Evolutionary conservation across 2,797 vertebrate species (phyloP).

Genomic region (Eulemur albifrons): DNA sequence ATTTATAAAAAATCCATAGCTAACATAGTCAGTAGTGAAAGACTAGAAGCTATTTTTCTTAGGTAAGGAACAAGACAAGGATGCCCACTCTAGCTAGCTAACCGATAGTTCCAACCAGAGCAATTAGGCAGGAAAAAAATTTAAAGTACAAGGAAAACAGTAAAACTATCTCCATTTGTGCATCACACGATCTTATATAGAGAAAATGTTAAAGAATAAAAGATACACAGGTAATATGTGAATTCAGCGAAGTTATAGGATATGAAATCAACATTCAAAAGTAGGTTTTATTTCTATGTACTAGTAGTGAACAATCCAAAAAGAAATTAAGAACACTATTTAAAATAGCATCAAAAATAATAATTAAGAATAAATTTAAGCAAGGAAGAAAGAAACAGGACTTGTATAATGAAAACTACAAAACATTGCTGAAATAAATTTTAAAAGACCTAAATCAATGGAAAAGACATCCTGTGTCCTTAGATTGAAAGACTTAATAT

Average conservation of each 20-base stretch:
- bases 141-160: background rate
- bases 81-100: no score
- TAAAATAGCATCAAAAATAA: background rate
- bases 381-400: background rate
- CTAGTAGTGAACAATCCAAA: background rate
- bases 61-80: background rate
- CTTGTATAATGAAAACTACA: background rate
- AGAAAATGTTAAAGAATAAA: background rate
- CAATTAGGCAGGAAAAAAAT: background rate
- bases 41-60: background rate
- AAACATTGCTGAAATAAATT: background rate
- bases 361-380: background rate
- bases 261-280: background rate
- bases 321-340: background rate
- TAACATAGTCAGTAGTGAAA: background rate
- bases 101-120: background rate
- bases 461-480: background rate
- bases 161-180: background rate
- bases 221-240: background rate
- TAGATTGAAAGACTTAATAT: background rate
- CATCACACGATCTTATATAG: background rate
- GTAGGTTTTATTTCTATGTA: background rate
- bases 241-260: background rate
- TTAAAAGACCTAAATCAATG: background rate
- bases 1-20: background rate